These are phyloP conservation scores for Taeniopygia guttata DNA, from an alignment of 2,797 vertebrate genomes.

Conservation along the genomic window DNA sequence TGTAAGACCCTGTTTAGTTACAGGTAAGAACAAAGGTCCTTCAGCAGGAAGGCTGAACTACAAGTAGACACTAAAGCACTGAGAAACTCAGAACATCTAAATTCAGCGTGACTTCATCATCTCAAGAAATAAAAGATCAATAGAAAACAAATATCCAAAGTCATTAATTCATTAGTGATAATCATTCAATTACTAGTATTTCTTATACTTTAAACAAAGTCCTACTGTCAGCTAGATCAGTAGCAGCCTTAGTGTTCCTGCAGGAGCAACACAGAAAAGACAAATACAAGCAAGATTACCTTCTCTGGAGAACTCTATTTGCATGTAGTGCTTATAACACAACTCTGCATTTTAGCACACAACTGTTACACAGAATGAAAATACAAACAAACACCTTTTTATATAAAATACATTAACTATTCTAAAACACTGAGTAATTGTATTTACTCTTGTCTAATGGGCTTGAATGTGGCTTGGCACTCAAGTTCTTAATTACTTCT, in stretches of 20 bases:
- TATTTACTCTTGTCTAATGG: neutral
- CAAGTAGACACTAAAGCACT: neutral
- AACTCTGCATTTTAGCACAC: neutral
- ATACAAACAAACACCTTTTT: neutral
- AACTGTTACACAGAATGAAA: neutral
- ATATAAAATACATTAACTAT: neutral
- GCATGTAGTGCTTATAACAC: neutral
- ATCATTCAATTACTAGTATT: neutral
- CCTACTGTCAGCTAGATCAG: neutral
- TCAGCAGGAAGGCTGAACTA: neutral
- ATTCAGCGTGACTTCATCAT: neutral
- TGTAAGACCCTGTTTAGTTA: neutral
- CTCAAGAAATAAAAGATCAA: neutral
- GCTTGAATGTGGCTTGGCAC: neutral
- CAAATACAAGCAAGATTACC: neutral
- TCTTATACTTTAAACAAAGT: neutral
- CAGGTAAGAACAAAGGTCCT: neutral
- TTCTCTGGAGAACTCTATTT: neutral
- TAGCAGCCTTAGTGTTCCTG: neutral
- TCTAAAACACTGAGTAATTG: neutral
- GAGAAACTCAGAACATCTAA: neutral
- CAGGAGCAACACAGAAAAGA: neutral
- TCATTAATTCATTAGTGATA: neutral
- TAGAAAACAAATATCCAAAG: neutral
- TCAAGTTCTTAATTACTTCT: neutral